These are phyloP conservation scores for Aythya fuligula DNA, from an alignment of 2,797 vertebrate genomes.

Conservation along the genomic window DNA sequence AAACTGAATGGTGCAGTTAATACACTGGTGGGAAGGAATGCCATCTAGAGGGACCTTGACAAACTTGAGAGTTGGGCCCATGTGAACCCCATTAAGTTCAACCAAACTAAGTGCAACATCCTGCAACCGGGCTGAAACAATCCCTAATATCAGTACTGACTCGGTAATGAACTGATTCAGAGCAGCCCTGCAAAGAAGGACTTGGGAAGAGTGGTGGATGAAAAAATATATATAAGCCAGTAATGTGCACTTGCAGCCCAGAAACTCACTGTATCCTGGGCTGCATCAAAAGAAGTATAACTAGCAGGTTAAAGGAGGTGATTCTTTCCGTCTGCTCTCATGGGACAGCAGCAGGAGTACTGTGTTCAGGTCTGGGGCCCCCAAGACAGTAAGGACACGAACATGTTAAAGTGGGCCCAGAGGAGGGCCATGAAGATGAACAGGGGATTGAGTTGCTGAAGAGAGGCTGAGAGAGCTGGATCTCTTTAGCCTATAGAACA, in stretches of 20 bases:
- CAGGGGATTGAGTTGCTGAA: background rate
- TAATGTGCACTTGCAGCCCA: background rate
- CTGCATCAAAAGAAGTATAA: background rate
- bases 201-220: too few species aligned
- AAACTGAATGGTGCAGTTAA: background rate
- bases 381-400: too few species aligned
- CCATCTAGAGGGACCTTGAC: background rate
- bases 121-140: background rate
- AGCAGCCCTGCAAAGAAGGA: background rate
- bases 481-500: background rate
- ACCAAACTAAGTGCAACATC: background rate
- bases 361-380: too few species aligned
- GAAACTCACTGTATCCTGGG: background rate
- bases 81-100: background rate
- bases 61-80: too few species aligned
- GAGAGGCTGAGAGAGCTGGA: background rate
- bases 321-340: background rate
- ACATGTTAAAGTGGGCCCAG: fast-evolving
- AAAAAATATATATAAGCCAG: background rate
- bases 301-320: background rate
- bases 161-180: background rate
- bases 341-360: background rate
- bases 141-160: background rate
- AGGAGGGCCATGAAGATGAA: background rate
- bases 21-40: background rate